Evolutionary conservation across 2,888 invertebrate genomes (phyloP).

Genomic region (Helleia helle): DNA sequence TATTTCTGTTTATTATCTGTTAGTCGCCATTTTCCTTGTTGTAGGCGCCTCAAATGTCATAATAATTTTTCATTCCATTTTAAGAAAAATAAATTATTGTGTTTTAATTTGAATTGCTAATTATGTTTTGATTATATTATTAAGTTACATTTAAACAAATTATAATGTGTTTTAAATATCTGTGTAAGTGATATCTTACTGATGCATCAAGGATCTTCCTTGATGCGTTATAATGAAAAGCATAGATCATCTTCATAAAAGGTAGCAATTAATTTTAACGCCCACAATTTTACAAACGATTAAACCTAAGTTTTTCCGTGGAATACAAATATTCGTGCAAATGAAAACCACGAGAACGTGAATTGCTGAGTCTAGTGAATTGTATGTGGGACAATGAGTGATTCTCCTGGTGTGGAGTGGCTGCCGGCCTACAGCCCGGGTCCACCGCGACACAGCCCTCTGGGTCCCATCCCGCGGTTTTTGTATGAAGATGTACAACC

Average conservation of each 20-base stretch:
- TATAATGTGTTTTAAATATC: conserved; percentile 25
- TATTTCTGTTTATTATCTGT: conserved; percentile 22
- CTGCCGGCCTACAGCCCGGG: conserved; percentile 68
- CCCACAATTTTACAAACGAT: conserved; percentile 33
- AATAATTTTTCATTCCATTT: conserved; percentile 65
- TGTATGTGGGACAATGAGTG: conserved; percentile 54
- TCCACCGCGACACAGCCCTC: conserved; percentile 65
- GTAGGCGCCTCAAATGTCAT: conserved; percentile 74
- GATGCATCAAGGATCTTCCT: conserved; percentile 65
- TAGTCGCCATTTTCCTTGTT: conserved; percentile 70
- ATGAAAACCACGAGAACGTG: conserved; percentile 29
- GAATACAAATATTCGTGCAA: conserved; percentile 27
- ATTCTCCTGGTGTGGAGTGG: conserved; percentile 71
- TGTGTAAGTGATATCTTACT: conserved; percentile 39
- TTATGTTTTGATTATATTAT: conserved; percentile 33
- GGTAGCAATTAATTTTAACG: conserved; percentile 50
- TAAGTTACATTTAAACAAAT: conserved; percentile 27
- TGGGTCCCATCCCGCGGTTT: conserved; percentile 63
- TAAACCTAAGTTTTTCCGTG: conserved; percentile 30
- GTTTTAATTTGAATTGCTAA: conserved; percentile 39
- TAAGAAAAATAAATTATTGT: conserved; percentile 32
- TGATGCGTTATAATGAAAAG: conserved; percentile 50
- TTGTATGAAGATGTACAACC: conserved; percentile 66
- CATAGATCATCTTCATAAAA: conserved; percentile 56
- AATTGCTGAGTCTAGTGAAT: conserved; percentile 29